These are phyloP conservation scores for Momotus momota DNA, from an alignment of 2,797 vertebrate species.

Conservation along the genomic window DNA sequence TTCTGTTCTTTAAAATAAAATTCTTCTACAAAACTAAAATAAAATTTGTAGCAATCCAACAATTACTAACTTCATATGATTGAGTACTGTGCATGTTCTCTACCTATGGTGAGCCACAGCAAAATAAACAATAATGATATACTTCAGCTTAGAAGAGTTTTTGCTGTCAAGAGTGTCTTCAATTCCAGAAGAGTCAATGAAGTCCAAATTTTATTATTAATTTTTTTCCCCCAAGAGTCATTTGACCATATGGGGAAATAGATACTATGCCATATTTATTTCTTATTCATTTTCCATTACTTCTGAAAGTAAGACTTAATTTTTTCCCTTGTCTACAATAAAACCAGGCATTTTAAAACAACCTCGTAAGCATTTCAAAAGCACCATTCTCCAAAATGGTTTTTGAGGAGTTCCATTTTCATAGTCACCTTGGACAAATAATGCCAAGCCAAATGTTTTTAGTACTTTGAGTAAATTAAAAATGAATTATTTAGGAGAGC, in stretches of 20 bases:
- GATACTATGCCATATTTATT: neutral
- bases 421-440: slow-evolving; percentile 45
- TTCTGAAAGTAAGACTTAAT: neutral
- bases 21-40: neutral
- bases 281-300: neutral
- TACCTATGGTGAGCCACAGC: neutral
- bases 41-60: neutral
- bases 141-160: neutral
- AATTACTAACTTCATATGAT: neutral
- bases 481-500: slow-evolving; percentile 41
- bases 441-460: slow-evolving; percentile 45
- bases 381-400: neutral
- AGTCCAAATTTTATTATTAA: neutral
- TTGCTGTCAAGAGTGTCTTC: neutral
- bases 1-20: neutral
- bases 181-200: neutral
- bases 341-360: neutral
- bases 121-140: neutral
- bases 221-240: neutral
- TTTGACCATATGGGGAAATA: neutral
- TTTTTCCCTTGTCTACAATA: neutral
- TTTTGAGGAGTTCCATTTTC: slow-evolving; percentile 5
- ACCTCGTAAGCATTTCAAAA: neutral
- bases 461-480: slow-evolving; percentile 46
- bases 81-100: neutral